Evolutionary conservation across 2,888 invertebrate species (phyloP).

Genomic region (Pammene fasciana): DNA sequence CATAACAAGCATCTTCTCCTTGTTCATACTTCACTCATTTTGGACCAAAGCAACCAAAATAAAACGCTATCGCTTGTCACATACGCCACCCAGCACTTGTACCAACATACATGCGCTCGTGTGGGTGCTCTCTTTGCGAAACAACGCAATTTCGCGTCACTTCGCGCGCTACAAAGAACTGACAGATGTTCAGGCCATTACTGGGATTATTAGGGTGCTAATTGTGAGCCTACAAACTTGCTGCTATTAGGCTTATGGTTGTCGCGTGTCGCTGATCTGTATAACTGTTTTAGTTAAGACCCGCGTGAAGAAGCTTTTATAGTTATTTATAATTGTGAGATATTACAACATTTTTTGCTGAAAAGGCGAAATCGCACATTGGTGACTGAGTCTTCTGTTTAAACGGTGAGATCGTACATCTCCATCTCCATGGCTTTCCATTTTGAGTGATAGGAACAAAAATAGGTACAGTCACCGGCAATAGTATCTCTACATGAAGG

Average conservation of each 20-base stretch:
- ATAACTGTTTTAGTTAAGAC: background rate
- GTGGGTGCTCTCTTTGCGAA: conserved; percentile 56
- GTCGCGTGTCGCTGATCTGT: background rate
- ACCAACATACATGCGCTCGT: conserved; percentile 51
- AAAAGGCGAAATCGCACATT: too few species aligned
- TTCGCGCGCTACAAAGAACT: conserved; percentile 59
- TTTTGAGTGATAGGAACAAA: too few species aligned
- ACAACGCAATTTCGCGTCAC: conserved; percentile 68
- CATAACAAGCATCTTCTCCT: too few species aligned
- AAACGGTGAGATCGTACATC: too few species aligned
- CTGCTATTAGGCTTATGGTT: conserved; percentile 24
- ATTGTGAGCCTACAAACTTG: conserved; percentile 29
- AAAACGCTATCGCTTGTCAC: background rate
- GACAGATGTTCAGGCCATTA: conserved; percentile 36
- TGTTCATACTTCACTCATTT: background rate
- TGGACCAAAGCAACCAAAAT: background rate
- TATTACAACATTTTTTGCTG: too few species aligned
- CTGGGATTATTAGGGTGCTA: conserved; percentile 30
- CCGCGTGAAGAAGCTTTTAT: too few species aligned
- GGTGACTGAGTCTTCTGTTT: too few species aligned
- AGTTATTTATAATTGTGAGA: too few species aligned
- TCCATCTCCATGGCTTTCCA: too few species aligned
- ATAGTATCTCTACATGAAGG: too few species aligned
- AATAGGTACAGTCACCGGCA: too few species aligned
- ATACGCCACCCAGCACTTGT: conserved; percentile 48